Evolutionary conservation across 2,888 invertebrate species (phyloP), one percentile per base, ranked within the genome.

Genomic region (Abscondita cerata): DNA sequence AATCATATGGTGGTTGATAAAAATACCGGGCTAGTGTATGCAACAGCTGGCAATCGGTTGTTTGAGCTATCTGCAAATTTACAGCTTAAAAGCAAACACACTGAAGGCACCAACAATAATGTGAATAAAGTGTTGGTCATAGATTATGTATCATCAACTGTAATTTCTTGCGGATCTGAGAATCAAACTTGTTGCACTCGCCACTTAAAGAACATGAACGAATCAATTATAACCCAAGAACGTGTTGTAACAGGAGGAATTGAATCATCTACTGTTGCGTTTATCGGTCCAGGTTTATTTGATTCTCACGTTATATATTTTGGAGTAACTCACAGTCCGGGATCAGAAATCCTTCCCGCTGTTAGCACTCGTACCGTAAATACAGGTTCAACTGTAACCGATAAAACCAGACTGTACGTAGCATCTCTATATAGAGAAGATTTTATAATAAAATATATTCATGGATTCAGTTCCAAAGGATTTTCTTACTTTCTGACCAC

Each of bases 401-500:
- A 93, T 51, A 95, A 93, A 58, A 95, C 95, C 18, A 86, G 93
- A 76, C 94, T 95, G 85, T 93, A 93, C 81, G 92, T 97, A 70
- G 96, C 96, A 82, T 92, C 93, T 34, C 84, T 94, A 75, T 93
- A 94, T 41, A 87, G 96, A 55, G 95, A 95, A 81, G 87, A 93
- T 41, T 98, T 96, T 83, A 92, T 93, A 58, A 95, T 98, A 73
- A 93, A 92, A 76, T 98, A 98, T 81, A 91, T 98, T 40, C 95
- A 95, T 81, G 98, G 98, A 46, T 98, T 98, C 81, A 92, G 92
- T 76, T 95, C 95, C 25, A 95, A 95, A 76, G 92, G 93, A 50
- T 98, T 98, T 82, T 96, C 96, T 74, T 98, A 98, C 81, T 97
- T 98, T 81, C 84, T 98, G 68, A 96, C 97, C 1, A 94, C 96